phyloP scores from a whole-genome alignment of 1,140 invertebrate species.

The Coenobita brevimanus region DNA sequence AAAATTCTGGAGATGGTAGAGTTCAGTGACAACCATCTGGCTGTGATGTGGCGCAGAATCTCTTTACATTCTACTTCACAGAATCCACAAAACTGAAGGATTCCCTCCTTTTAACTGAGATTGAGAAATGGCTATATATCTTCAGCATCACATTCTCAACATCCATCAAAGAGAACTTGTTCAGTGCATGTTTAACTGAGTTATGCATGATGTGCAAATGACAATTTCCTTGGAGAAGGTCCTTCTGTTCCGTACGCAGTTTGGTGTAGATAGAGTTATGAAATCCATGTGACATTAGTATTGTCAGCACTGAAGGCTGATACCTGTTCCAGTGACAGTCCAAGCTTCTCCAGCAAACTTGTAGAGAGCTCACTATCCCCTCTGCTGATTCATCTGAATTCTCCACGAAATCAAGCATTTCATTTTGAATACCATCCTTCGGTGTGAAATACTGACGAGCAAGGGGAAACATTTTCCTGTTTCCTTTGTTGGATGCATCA shows the following conservation, averaged over 20 bases:
- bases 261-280: slow-evolving; percentile 12
- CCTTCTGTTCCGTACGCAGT: slow-evolving; percentile 24
- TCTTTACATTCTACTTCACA: not conserved
- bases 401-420: slow-evolving; percentile 32
- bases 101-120: not conserved
- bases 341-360: slow-evolving; percentile 25
- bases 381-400: slow-evolving; percentile 23
- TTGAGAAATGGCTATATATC: not conserved
- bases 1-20: not conserved
- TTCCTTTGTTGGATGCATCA: not conserved
- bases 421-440: slow-evolving; percentile 26
- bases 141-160: not conserved
- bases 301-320: slow-evolving; percentile 44
- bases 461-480: slow-evolving; percentile 10
- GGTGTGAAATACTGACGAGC: slow-evolving; percentile 25
- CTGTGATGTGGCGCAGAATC: slow-evolving; percentile 1
- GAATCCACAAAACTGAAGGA: not conserved
- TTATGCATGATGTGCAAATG: not conserved
- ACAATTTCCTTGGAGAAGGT: slow-evolving; percentile 20
- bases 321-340: slow-evolving; percentile 34
- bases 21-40: slow-evolving; percentile 1
- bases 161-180: not conserved
- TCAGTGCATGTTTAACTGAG: not conserved
- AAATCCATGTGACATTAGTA: slow-evolving; percentile 26
- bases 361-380: slow-evolving; percentile 23